Evolutionary conservation across 2,797 vertebrate genomes (phyloP).

Genomic region (Myotis vivesi): DNA sequence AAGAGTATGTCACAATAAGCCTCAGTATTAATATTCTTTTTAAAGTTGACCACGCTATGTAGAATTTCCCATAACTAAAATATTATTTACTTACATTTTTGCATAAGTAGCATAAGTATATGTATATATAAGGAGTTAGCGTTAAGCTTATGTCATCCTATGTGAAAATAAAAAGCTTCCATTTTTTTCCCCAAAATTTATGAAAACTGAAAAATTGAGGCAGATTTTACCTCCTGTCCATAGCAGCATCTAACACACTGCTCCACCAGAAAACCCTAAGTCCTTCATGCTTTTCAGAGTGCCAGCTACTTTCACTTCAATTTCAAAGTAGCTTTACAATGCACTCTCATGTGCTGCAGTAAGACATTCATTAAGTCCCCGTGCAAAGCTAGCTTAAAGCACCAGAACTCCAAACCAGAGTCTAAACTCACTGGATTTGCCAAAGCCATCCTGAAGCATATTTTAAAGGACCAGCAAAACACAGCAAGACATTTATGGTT

Average conservation of each 20-base stretch:
- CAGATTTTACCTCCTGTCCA: not conserved
- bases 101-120: not conserved
- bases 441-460: conserved; percentile 38
- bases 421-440: not conserved
- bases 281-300: not conserved
- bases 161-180: not conserved
- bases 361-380: not conserved
- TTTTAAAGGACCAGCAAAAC: conserved; percentile 12
- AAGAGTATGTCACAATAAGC: conserved; percentile 20
- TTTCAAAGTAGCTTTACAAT: conserved; percentile 44
- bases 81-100: conserved; percentile 26
- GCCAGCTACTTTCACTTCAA: not conserved
- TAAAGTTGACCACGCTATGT: not conserved
- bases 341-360: not conserved
- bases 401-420: not conserved
- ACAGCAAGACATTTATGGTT: not conserved
- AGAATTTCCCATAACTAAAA: conserved; percentile 10
- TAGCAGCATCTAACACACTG: not conserved
- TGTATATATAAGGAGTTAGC: too few relatives aligned
- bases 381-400: not conserved
- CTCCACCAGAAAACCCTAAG: not conserved
- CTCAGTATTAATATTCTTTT: conserved; percentile 47
- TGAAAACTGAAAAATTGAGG: conserved; percentile 15
- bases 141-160: too few relatives aligned
- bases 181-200: not conserved